Conservation (phyloP, 1,140 invertebrate species). For the Bombus waltoni region DNA sequence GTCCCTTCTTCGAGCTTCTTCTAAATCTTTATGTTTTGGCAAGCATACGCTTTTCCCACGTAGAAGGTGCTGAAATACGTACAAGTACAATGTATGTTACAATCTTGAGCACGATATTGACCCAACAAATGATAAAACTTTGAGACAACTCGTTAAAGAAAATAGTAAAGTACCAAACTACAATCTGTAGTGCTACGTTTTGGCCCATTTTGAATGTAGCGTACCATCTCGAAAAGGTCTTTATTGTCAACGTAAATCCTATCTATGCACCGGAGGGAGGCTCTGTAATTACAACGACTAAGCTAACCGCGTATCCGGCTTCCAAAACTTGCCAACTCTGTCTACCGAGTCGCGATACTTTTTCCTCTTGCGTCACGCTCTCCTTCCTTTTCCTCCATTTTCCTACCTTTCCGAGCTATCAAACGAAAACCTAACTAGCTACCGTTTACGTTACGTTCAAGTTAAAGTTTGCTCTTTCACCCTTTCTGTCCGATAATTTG, state of each 20-base stretch:
- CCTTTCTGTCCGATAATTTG: not conserved
- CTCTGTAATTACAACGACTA: slow-evolving; percentile 20
- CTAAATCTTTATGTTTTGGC: too few species aligned
- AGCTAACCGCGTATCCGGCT: slow-evolving; percentile 15
- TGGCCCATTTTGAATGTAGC: not conserved
- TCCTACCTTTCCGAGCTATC: not conserved
- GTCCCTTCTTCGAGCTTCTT: too few species aligned
- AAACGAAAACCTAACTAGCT: not conserved
- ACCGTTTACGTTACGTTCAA: not conserved
- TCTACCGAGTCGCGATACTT: not conserved
- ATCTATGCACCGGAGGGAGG: not conserved
- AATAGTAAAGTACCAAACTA: not conserved
- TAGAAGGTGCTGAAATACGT: too few species aligned
- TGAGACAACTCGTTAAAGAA: not conserved
- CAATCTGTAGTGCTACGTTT: not conserved
- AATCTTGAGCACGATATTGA: too few species aligned
- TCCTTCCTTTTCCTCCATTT: not conserved
- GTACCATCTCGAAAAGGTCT: not conserved
- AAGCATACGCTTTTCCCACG: too few species aligned
- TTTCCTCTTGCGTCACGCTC: not conserved
- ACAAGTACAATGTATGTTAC: too few species aligned
- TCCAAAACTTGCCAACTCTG: slow-evolving; percentile 14
- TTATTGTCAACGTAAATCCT: slow-evolving; percentile 15
- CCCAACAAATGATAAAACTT: too few species aligned
- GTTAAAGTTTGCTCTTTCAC: not conserved